Percentiles rank a stretch among this genome's conserved stretches.
Conservation (phyloP, 2,797 vertebrate species). For the Microctenopoma stevenorrisi region DNA sequence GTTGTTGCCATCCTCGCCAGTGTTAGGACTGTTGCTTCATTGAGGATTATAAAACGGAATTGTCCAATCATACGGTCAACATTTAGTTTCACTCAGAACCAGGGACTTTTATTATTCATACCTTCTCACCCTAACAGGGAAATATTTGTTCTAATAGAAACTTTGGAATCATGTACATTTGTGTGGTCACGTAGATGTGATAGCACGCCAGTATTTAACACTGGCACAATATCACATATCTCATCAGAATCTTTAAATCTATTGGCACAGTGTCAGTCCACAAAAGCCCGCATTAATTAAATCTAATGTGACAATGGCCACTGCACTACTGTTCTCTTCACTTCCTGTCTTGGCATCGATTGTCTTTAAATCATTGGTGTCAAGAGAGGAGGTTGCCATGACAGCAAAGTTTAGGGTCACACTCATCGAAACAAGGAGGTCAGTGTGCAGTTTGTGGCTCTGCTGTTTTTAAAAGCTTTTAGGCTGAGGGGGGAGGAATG, state of each 20-base stretch:
- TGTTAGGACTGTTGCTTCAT: conserved; percentile 12
- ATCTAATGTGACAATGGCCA: background rate
- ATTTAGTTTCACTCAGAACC: background rate
- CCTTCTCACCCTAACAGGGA: background rate
- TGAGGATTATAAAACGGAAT: conserved; percentile 21
- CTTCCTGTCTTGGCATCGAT: conserved; percentile 30
- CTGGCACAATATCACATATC: background rate
- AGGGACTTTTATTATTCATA: background rate
- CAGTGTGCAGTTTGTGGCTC: background rate
- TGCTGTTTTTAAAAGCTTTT: conserved; percentile 4
- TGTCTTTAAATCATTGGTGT: conserved; percentile 2
- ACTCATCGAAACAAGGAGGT: conserved; percentile 15
- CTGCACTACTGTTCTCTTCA: conserved; percentile 3
- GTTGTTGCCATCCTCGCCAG: background rate
- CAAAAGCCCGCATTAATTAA: background rate
- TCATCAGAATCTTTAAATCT: background rate
- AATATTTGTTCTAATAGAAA: background rate
- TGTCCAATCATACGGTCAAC: background rate
- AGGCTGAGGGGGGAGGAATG: conserved; percentile 2
- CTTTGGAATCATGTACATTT: background rate
- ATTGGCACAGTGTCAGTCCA: background rate
- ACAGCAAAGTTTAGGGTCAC: conserved; percentile 21
- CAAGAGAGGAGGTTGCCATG: conserved; percentile 20
- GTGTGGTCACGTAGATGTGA: background rate
- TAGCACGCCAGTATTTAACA: background rate